Percentiles rank a stretch among this genome's conserved stretches.
Conservation (phyloP, 2,888 invertebrate species). For the Phaonia tiefii region DNA sequence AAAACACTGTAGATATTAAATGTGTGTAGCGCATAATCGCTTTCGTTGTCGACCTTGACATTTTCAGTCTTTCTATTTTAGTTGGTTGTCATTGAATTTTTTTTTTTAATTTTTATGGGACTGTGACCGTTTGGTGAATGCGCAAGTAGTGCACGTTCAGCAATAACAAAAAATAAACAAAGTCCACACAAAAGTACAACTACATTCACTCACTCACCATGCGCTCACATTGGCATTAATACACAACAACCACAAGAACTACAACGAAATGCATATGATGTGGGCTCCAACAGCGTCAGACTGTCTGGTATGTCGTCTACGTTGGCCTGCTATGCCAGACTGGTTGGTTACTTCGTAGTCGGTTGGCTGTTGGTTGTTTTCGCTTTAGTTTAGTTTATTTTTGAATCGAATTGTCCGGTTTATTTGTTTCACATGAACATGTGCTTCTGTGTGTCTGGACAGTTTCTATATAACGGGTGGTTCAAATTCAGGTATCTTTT, state of each 20-base stretch:
- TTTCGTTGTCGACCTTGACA: slow-evolving; percentile 2
- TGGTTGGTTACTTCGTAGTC: slow-evolving; percentile 41
- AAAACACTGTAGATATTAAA: too few species aligned
- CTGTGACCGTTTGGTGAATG: not conserved
- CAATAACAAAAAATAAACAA: too few species aligned
- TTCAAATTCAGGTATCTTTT: too few species aligned
- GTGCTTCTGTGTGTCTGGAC: slow-evolving; percentile 57
- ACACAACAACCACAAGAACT: too few species aligned
- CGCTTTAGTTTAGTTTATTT: slow-evolving; percentile 39
- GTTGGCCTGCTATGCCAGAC: slow-evolving; percentile 45
- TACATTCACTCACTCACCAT: slow-evolving; percentile 19
- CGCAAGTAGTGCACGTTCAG: not conserved
- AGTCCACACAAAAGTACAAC: slow-evolving; percentile 3
- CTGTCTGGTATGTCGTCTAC: slow-evolving; percentile 77
- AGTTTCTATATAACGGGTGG: too few species aligned
- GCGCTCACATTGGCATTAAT: too few species aligned
- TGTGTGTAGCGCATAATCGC: too few species aligned
- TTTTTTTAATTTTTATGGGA: not conserved
- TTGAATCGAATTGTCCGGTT: slow-evolving; percentile 33
- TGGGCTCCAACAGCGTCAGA: slow-evolving; percentile 80
- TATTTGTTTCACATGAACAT: slow-evolving; percentile 51
- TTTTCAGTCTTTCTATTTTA: not conserved
- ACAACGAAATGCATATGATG: slow-evolving; percentile 54
- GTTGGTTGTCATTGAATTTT: not conserved
- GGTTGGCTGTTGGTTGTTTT: slow-evolving; percentile 33